Evolutionary conservation across 2,113 vertebrate genomes (phyloP).

Genomic region (Tor tambroides): DNA sequence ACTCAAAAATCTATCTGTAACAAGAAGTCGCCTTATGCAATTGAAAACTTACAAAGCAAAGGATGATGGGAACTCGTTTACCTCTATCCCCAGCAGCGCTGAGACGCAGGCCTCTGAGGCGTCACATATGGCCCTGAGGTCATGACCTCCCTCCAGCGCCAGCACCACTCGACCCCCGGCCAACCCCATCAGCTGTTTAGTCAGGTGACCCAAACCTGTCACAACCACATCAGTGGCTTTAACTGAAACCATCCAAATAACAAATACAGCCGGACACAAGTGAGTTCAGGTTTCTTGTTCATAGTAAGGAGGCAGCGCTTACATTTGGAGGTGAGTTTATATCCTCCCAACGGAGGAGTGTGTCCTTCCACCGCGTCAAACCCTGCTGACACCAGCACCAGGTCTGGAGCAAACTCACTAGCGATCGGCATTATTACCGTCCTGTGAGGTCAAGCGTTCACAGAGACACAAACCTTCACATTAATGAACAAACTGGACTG

Average conservation of each 20-base stretch:
- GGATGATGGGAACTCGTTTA: conserved; percentile 63
- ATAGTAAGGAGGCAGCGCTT: conserved; percentile 66
- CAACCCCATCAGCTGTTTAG: conserved; percentile 94
- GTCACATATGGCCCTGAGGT: conserved; percentile 97
- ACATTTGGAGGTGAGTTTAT: conserved; percentile 92
- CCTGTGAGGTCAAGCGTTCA: conserved; percentile 68
- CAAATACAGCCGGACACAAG: background rate
- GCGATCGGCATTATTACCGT: conserved; percentile 94
- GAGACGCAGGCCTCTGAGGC: conserved; percentile 95
- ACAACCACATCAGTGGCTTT: background rate
- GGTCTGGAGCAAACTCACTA: conserved; percentile 88
- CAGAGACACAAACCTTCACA: background rate
- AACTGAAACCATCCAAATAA: background rate
- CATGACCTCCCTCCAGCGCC: conserved; percentile 94
- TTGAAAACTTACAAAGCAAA: background rate
- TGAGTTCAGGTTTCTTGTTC: too few relatives aligned
- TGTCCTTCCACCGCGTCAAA: conserved; percentile 94
- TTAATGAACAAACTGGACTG: background rate
- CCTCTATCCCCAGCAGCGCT: conserved; percentile 92
- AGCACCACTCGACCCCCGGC: conserved; percentile 90
- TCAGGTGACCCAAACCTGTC: conserved; percentile 95
- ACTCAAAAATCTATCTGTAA: background rate
- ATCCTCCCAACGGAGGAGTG: conserved; percentile 89
- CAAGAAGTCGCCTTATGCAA: background rate
- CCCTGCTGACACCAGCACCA: conserved; percentile 93